Evolutionary conservation across 2,888 invertebrate genomes (phyloP).

Genomic region (Monochamus alternatus): DNA sequence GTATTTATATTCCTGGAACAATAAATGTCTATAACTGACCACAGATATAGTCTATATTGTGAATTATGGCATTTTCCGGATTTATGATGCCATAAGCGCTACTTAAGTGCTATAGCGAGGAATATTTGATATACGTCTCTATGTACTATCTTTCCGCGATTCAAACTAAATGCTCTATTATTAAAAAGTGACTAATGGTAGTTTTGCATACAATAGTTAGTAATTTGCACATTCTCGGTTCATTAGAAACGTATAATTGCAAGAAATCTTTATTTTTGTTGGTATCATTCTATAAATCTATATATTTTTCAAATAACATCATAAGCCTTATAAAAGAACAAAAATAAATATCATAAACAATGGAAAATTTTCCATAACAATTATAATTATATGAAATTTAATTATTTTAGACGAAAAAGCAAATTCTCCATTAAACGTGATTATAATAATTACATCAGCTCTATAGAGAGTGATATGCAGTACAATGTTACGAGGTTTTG

Average conservation of each 20-base stretch:
- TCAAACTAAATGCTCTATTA: constrained; percentile 5
- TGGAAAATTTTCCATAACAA: too few relatives aligned
- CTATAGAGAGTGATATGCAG: too few relatives aligned
- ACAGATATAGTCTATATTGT: constrained; percentile 4
- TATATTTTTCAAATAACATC: too few relatives aligned
- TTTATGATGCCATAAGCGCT: constrained; percentile 26
- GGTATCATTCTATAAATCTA: too few relatives aligned
- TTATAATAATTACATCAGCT: too few relatives aligned
- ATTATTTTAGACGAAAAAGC: too few relatives aligned
- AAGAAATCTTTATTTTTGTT: too few relatives aligned
- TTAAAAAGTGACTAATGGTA: constrained; percentile 13
- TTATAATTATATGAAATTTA: too few relatives aligned
- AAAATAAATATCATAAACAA: too few relatives aligned
- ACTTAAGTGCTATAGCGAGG: constrained; percentile 26
- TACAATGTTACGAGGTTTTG: too few relatives aligned
- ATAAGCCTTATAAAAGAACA: too few relatives aligned
- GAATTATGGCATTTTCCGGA: constrained; percentile 25
- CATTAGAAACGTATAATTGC: neutral
- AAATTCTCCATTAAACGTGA: too few relatives aligned
- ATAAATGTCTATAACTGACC: constrained; percentile 26
- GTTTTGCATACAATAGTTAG: constrained; percentile 1
- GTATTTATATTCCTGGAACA: neutral
- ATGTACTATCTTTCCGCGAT: constrained; percentile 21
- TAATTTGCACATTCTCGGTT: constrained; percentile 9
- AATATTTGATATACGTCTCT: constrained; percentile 25